These are phyloP conservation scores for Agapornis canus DNA, from an alignment of 2,797 vertebrate species.

Conservation along the genomic window DNA sequence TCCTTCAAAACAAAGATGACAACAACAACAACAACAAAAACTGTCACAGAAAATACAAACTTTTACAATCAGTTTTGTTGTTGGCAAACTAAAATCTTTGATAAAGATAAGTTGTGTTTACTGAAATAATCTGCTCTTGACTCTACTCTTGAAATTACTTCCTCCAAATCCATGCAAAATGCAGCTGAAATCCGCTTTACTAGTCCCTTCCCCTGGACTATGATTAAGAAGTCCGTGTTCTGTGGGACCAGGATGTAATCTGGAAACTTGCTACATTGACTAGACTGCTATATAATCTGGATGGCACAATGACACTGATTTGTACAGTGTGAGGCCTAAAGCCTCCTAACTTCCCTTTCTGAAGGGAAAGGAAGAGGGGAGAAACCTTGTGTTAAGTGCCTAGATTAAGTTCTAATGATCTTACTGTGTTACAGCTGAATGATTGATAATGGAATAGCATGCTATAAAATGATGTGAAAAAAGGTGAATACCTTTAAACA, in stretches of 20 bases:
- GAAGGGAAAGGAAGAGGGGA: not conserved
- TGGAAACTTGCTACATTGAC: not conserved
- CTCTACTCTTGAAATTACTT: not conserved
- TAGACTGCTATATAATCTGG: too few species aligned
- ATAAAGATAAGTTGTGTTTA: not conserved
- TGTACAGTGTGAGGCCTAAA: not conserved
- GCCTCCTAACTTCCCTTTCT: not conserved
- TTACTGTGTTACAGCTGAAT: not conserved
- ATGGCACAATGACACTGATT: not conserved
- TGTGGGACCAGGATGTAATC: rapidly evolving
- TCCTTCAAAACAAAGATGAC: not conserved
- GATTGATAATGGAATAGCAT: not conserved
- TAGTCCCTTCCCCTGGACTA: not conserved
- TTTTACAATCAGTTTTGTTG: not conserved
- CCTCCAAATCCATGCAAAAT: not conserved
- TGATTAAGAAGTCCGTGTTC: not conserved
- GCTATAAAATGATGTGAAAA: not conserved
- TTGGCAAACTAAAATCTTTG: not conserved
- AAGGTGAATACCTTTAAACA: not conserved
- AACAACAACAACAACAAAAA: not conserved
- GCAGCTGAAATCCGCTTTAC: not conserved
- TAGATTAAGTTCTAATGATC: not conserved
- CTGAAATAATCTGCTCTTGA: not conserved
- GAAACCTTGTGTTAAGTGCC: not conserved
- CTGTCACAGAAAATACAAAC: not conserved